Percentiles rank a stretch among this genome's conserved stretches.
phyloP scores from a whole-genome alignment of 30 jellyfish, hydroid and myxozoan species.

The Turritopsis rubra region DNA sequence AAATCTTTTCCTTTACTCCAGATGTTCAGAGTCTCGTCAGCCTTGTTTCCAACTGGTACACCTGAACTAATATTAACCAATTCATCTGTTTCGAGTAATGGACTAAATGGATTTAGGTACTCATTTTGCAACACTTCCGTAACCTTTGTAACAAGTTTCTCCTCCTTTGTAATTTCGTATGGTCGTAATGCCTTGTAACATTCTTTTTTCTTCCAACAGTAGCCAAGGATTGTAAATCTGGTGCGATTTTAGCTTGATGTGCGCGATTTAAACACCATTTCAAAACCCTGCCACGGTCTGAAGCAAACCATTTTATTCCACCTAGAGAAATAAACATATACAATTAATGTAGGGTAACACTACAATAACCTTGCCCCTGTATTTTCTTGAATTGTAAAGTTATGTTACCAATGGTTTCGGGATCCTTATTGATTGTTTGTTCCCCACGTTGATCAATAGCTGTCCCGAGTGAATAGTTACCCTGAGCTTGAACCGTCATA shows the following conservation, averaged over 20 bases:
- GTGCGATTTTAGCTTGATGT: slow-evolving; percentile 24
- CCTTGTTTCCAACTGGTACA: background rate
- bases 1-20: slow-evolving; percentile 27
- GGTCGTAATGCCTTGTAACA: slow-evolving; percentile 34
- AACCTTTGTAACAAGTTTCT: slow-evolving; percentile 17
- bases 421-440: background rate
- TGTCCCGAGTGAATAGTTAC: background rate
- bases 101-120: slow-evolving; percentile 42
- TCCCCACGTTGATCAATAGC: slow-evolving; percentile 1
- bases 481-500: background rate
- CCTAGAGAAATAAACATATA: too few species aligned
- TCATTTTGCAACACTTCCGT: slow-evolving; percentile 19
- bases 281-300: slow-evolving; percentile 15
- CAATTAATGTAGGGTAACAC: background rate
- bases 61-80: slow-evolving; percentile 39
- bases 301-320: background rate
- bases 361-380: background rate
- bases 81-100: slow-evolving; percentile 22
- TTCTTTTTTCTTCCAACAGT: too few species aligned
- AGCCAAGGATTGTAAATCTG: slow-evolving; percentile 29
- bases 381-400: background rate
- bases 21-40: background rate
- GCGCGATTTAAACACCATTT: slow-evolving; percentile 51
- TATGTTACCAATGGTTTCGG: background rate
- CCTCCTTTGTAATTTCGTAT: slow-evolving; percentile 31